A percentile compares a stretch with the other conserved stretches of the same genome.
Evolutionary conservation across 2,797 vertebrate genomes (phyloP).

Genomic region (Clarias fuscus): DNA sequence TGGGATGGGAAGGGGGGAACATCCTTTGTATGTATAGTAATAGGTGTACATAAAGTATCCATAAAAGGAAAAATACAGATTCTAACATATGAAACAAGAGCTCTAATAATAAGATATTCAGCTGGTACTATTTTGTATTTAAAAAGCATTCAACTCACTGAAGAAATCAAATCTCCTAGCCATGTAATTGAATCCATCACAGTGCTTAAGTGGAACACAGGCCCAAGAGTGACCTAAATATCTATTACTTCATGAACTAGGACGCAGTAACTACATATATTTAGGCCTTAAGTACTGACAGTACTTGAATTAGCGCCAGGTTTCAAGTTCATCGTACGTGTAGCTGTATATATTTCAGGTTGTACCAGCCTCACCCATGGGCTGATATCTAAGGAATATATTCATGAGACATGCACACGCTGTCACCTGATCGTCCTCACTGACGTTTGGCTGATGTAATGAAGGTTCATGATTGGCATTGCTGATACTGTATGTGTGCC

Average conservation of each 20-base stretch:
- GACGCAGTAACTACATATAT: not conserved
- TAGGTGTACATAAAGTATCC: too few relatives aligned
- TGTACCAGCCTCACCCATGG: not conserved
- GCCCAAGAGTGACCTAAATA: not conserved
- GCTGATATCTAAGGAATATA: not conserved
- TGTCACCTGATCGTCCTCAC: not conserved
- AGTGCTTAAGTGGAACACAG: not conserved
- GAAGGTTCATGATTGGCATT: not conserved
- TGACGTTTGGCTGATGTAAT: conserved; percentile 2
- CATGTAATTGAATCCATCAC: not conserved
- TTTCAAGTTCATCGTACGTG: not conserved
- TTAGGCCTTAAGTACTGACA: too few relatives aligned
- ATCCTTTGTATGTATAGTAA: too few relatives aligned
- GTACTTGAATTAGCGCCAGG: not conserved
- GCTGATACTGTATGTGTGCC: not conserved
- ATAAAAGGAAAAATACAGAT: not conserved
- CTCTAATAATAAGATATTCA: not conserved
- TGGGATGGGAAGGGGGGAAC: too few relatives aligned
- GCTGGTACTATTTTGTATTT: not conserved
- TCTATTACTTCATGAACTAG: not conserved
- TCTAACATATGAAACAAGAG: not conserved
- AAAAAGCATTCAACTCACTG: not conserved
- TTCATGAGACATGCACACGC: not conserved
- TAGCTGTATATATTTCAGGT: not conserved
- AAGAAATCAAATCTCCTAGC: not conserved